Base-by-base conservation (phyloP, 2,113 vertebrate species). In the Scopus umbretta region DNA sequence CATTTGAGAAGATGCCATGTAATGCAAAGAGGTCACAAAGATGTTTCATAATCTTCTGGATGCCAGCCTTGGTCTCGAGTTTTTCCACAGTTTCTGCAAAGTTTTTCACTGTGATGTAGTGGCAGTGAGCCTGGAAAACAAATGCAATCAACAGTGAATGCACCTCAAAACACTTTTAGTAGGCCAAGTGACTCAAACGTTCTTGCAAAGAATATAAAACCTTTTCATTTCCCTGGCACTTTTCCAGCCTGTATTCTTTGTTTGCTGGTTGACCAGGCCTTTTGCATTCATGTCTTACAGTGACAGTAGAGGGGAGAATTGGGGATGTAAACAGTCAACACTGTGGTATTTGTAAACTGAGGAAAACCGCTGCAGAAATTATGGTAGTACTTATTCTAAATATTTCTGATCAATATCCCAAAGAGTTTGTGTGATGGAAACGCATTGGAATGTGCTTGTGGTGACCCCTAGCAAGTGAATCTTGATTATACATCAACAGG, bases 21-120 rank as follows among this genome's bases (percentile, higher is more conserved):
- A 98, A 67, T 16, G 98, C 98, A 50, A 96, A 97, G 89, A 98
- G 98, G 80, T 98, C 98, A 86, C 98, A 98, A 82, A 98, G 98
- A 55, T 96, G 93, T 76, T 97, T 97, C 80, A 98, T 95, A 56
- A 97, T 96, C 88, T 92, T 96, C 74, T 97, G 92, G 83, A 98
- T 97, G n/a, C 74, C 97, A 70, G 97, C 95, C 21, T 97, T 96
- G 9, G 80, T 65, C 71, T 96, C 72, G 2, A 98, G 93, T 50
- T 95, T 97, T 82, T 96, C 91, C 92, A 98, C 67, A 9, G 93
- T 88, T 66, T 97, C 96, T 76, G 50, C 88, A 32, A 98, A 98
- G 89, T 79, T 97, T 91, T 97, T 98, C 93, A 98, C 98, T 22
- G 88, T 90, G 61, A 97, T 20, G 58, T 98, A 98, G 89, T 98